phyloP scores from a whole-genome alignment of 2,888 invertebrate genomes.

The Ochropleura leucogaster region DNA sequence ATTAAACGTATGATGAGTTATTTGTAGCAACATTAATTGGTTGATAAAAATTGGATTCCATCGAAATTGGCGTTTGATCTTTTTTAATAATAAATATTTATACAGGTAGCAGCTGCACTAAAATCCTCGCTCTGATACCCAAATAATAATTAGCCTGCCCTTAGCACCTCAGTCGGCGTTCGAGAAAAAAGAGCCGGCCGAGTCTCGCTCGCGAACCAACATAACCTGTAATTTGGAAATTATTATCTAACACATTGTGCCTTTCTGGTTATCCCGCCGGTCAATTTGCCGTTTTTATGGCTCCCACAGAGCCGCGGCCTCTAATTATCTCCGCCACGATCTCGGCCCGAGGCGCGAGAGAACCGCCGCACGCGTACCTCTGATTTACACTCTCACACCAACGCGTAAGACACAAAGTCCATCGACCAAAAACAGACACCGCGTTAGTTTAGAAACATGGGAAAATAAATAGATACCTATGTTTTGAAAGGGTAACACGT shows the following conservation, averaged over 20 bases:
- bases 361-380: conserved; percentile 48
- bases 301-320: conserved; percentile 89
- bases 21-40: conserved; percentile 73
- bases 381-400: conserved; percentile 64
- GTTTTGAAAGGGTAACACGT: conserved; percentile 84
- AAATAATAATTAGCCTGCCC: conserved; percentile 90
- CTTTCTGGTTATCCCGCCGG: conserved; percentile 91
- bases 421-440: conserved; percentile 49
- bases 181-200: conserved; percentile 85
- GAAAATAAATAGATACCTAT: conserved; percentile 82
- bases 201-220: conserved; percentile 87
- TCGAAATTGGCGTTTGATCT: conserved; percentile 87
- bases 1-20: conserved; percentile 49
- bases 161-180: conserved; percentile 89
- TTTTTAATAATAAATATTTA: conserved; percentile 90
- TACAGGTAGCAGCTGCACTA: conserved; percentile 91
- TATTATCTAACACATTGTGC: conserved; percentile 91
- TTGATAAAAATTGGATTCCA: conserved; percentile 83
- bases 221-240: conserved; percentile 91
- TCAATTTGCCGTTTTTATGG: conserved; percentile 91
- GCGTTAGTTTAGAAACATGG: conserved; percentile 83
- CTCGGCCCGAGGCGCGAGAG: conserved; percentile 84
- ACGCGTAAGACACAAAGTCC: conserved; percentile 67
- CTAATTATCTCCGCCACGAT: conserved; percentile 90
- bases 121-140: conserved; percentile 88